Percentiles rank a stretch among this genome's conserved stretches.
phyloP scores from a whole-genome alignment of 2,113 vertebrate genomes.

The Panthera uncia region DNA sequence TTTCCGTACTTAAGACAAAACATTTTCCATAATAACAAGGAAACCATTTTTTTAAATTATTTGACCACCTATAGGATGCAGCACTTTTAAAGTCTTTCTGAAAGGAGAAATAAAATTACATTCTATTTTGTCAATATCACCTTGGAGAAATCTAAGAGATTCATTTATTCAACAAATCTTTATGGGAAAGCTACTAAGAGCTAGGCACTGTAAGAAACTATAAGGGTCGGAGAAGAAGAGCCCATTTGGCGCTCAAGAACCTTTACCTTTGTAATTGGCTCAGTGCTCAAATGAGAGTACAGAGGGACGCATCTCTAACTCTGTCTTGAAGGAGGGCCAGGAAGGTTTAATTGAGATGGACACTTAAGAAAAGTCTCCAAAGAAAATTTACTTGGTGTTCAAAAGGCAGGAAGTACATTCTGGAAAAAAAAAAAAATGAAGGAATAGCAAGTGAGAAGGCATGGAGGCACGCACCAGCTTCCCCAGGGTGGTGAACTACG shows the following conservation, averaged over 20 bases:
- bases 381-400: not conserved
- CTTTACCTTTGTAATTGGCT: not conserved
- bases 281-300: not conserved
- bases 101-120: not conserved
- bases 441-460: not conserved
- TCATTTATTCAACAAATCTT: not conserved
- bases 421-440: not conserved
- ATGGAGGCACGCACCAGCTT: fast-evolving
- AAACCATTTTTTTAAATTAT: constrained; percentile 22
- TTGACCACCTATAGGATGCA: not conserved
- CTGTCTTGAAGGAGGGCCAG: not conserved
- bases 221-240: not conserved
- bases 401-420: not conserved
- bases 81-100: not conserved
- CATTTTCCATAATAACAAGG: constrained; percentile 69
- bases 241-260: not conserved
- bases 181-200: not conserved
- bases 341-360: not conserved
- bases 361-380: not conserved
- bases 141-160: not conserved
- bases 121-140: not conserved
- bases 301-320: not conserved
- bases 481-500: fast-evolving
- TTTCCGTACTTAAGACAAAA: constrained; percentile 69
- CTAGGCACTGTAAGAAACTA: not conserved